A percentile compares a stretch with the other conserved stretches of the same genome.
Evolutionary conservation across 2,113 vertebrate species (phyloP).

Genomic region (Nibea albiflora): DNA sequence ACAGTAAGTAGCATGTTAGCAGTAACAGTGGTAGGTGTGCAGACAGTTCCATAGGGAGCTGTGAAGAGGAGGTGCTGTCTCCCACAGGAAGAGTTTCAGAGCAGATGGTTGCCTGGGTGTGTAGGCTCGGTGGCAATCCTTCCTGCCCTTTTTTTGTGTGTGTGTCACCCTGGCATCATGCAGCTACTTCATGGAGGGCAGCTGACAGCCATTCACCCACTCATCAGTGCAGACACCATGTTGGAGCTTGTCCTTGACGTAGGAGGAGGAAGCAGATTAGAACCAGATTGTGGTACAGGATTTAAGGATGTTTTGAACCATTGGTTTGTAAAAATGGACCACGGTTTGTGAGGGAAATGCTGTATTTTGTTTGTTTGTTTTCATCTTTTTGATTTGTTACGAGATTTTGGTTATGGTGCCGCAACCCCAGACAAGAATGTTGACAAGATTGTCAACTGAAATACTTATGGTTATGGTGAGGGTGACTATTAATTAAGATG

Average conservation of each 20-base stretch:
- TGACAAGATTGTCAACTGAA: not conserved
- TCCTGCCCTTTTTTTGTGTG: conserved; percentile 41
- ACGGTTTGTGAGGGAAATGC: conserved; percentile 11
- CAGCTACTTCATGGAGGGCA: conserved; percentile 63
- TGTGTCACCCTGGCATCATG: conserved; percentile 60
- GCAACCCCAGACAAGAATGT: not conserved
- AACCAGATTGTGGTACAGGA: conserved; percentile 57
- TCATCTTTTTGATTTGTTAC: not conserved
- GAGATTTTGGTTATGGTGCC: not conserved
- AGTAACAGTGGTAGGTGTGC: conserved; percentile 18
- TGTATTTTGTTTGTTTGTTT: not conserved
- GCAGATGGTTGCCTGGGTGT: conserved; percentile 77
- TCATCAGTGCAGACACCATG: conserved; percentile 54
- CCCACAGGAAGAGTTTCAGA: conserved; percentile 57
- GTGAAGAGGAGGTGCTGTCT: conserved; percentile 43
- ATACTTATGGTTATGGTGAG: not conserved
- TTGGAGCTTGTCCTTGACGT: conserved; percentile 56
- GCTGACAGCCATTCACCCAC: conserved; percentile 67
- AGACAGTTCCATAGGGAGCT: conserved; percentile 45
- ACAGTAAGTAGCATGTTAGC: conserved; percentile 40
- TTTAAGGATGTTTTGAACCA: conserved; percentile 58
- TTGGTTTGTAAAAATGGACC: conserved; percentile 30
- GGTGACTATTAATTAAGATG: not conserved
- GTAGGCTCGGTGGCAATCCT: conserved; percentile 54
- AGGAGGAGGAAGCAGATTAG: conserved; percentile 57